phyloP scores from a whole-genome alignment of 2,888 invertebrate genomes.

The Ophonus ardosiacus region DNA sequence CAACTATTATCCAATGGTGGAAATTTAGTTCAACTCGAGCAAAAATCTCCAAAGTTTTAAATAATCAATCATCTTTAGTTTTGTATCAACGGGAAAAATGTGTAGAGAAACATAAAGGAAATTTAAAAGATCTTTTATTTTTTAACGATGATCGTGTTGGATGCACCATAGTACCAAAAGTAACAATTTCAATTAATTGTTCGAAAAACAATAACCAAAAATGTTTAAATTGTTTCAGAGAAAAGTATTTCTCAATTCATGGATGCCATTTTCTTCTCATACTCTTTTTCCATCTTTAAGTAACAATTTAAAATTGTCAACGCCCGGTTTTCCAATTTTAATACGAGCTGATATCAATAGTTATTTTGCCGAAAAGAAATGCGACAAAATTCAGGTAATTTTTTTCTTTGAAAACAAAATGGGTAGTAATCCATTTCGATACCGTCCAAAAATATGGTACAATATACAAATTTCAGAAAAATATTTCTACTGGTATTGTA shows the following conservation, averaged over 20 bases:
- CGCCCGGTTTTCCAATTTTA: constrained; percentile 58
- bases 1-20: constrained; percentile 90
- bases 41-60: constrained; percentile 79
- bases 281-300: constrained; percentile 49
- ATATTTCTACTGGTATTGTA: no score
- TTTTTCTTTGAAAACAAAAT: no score
- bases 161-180: constrained; percentile 79
- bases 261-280: constrained; percentile 55
- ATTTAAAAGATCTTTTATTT: constrained; percentile 80
- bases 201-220: neutral
- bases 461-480: no score
- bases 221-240: constrained; percentile 23
- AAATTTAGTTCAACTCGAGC: constrained; percentile 84
- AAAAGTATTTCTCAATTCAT: constrained; percentile 44
- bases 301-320: constrained; percentile 51
- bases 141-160: constrained; percentile 77
- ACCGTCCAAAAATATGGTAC: no score
- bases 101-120: constrained; percentile 69
- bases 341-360: constrained; percentile 51
- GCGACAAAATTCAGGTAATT: constrained; percentile 54
- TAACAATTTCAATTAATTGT: constrained; percentile 69
- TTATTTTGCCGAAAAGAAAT: constrained; percentile 18
- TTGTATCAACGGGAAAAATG: constrained; percentile 68
- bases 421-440: no score
- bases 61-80: constrained; percentile 73